Conservation (phyloP, 1,140 invertebrate species). For the Nymphalis io region DNA sequence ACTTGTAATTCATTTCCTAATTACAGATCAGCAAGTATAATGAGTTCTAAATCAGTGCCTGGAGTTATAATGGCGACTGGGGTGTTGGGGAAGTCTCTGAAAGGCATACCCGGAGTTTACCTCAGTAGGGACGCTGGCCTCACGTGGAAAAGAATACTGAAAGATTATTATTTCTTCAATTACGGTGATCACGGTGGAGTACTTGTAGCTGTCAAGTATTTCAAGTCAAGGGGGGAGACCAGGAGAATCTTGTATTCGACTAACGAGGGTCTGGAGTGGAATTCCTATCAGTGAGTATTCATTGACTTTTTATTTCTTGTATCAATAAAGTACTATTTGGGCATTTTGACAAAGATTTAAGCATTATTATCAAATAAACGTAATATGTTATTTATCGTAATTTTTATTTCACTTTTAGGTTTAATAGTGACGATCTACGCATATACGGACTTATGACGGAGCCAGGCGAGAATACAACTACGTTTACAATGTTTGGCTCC, state of each 20-base stretch:
- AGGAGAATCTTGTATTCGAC: conserved; percentile 90
- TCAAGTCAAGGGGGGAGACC: conserved; percentile 87
- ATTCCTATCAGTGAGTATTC: conserved; percentile 80
- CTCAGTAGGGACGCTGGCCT: conserved; percentile 92
- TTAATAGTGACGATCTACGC: conserved; percentile 86
- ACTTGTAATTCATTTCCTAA: not conserved
- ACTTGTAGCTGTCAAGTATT: conserved; percentile 91
- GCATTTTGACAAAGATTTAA: too few species aligned
- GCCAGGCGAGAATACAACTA: conserved; percentile 94
- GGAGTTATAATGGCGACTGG: conserved; percentile 94
- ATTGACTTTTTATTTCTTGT: not conserved
- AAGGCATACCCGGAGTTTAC: conserved; percentile 90
- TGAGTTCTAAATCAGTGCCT: conserved; percentile 92
- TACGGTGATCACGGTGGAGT: conserved; percentile 95
- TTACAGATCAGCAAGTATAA: conserved; percentile 86
- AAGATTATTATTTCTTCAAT: conserved; percentile 93
- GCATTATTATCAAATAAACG: too few species aligned
- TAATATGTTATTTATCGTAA: too few species aligned
- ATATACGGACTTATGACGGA: conserved; percentile 95
- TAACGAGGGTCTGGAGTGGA: conserved; percentile 93
- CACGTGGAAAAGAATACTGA: conserved; percentile 90
- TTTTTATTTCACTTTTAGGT: conserved; percentile 66
- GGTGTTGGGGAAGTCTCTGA: conserved; percentile 88
- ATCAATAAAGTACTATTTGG: not conserved
- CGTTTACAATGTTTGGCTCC: conserved; percentile 95